phyloP scores from a whole-genome alignment of 2,797 vertebrate genomes.

The Cyclura pinguis region DNA sequence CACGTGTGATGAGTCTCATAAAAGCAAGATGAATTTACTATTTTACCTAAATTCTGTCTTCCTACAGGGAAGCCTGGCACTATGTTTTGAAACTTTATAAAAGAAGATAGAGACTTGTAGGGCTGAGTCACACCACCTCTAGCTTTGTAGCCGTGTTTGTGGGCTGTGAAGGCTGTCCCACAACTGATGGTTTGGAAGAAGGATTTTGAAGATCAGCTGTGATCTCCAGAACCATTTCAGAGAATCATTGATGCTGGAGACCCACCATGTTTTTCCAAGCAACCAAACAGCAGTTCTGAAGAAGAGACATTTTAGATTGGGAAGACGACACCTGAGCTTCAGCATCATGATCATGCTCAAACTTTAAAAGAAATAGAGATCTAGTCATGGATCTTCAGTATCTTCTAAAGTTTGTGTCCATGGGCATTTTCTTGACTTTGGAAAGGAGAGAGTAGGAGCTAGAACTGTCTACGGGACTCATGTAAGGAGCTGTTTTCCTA shows the following conservation, averaged over 20 bases:
- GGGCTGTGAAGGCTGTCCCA: background rate
- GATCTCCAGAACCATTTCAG: background rate
- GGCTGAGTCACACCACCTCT: background rate
- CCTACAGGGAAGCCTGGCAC: background rate
- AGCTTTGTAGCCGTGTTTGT: background rate
- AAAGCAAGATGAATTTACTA: background rate
- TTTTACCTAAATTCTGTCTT: background rate
- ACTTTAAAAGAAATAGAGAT: background rate
- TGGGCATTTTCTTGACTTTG: background rate
- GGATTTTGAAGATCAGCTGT: background rate
- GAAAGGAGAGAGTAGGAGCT: background rate
- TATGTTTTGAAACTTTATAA: background rate
- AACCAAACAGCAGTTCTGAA: background rate
- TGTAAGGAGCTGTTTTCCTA: background rate
- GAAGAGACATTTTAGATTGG: background rate
- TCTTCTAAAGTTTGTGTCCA: background rate
- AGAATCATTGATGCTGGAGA: background rate
- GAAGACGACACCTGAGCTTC: too few species aligned
- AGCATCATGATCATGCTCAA: too few species aligned
- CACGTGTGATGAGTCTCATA: background rate
- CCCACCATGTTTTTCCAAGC: background rate
- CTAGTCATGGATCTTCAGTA: background rate
- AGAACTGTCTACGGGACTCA: background rate
- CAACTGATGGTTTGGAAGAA: background rate
- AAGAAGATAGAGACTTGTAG: background rate